Evolutionary conservation across 2,888 invertebrate species (phyloP).

Genomic region (Cancer borealis): DNA sequence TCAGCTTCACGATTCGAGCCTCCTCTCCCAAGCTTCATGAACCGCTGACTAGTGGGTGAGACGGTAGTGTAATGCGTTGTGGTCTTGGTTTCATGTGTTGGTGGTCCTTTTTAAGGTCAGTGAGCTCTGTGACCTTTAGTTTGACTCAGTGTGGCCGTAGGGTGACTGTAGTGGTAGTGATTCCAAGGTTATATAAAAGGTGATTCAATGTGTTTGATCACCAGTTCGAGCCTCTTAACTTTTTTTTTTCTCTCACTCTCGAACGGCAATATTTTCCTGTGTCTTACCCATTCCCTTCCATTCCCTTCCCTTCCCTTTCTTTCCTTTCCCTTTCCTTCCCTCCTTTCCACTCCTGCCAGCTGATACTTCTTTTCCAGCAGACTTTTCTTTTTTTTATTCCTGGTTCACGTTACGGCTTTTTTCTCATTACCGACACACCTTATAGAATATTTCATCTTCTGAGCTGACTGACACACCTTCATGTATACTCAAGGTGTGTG

Average conservation of each 20-base stretch:
- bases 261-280: too few relatives aligned
- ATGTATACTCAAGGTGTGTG: too few relatives aligned
- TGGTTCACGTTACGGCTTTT: slow-evolving; percentile 1
- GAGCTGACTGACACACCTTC: too few relatives aligned
- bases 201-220: too few relatives aligned
- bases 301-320: background rate
- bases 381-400: background rate
- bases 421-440: background rate
- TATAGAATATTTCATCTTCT: background rate
- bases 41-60: background rate
- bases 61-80: background rate
- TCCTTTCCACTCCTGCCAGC: background rate
- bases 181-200: too few relatives aligned
- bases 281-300: too few relatives aligned
- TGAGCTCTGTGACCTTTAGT: too few relatives aligned
- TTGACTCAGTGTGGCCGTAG: too few relatives aligned
- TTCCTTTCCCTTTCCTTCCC: background rate
- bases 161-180: too few relatives aligned
- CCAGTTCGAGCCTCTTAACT: too few relatives aligned
- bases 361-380: background rate
- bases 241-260: background rate
- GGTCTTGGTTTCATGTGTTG: background rate
- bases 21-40: background rate
- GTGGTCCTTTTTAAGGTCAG: too few relatives aligned
- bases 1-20: background rate